Evolutionary conservation across 1,140 invertebrate species (phyloP), one percentile per base, ranked within the genome.

Genomic region (Plodia interpunctella): DNA sequence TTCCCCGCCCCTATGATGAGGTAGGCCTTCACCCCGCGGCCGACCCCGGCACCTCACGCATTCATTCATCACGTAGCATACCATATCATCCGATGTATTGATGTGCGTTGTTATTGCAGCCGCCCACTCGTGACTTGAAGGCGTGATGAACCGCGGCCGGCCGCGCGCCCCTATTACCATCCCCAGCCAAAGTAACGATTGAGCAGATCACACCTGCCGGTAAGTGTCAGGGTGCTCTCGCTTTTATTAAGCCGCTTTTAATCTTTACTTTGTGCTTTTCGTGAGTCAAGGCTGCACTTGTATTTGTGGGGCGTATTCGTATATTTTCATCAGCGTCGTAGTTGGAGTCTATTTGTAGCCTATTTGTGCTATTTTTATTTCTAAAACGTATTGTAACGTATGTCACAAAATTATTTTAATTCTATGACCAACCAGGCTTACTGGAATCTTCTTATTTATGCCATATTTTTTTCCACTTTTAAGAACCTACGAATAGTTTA

Each of bases 401-500:
- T 25, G 49, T 35, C n/a, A 44, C 38, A 44, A 44, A 44, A 15
- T 44, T 15, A 44, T 15, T 0, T 15, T 0, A 10, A 10, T n/a
- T 44, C 13, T 44, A 11, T 8, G 8, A 38, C 5, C 15, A 44
- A 17, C 5, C 5, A 15, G 5, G 38, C 13, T 35, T 35, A 51
- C 49, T 59, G 10, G 57, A 50, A 25, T 38, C 10, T 54, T 35
- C 28, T 44, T 10, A 32, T 55, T 50, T 25, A 21, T 15, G 30
- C 2, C 8, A 44, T 19, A 55, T 58, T 51, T 51, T 65, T 63
- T 68, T 68, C 62, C 64, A 69, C 66, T 77, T n/a, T 89, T 28
- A 84, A 94, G 93, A 94, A 79, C 94, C 94, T 4, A 92, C 93
- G 66, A 93, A 92, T 59, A 94, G 93, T 78, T 91, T 93, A 66